phyloP scores from a whole-genome alignment of 1,140 invertebrate genomes.

The Dolichoris vasculosae region DNA sequence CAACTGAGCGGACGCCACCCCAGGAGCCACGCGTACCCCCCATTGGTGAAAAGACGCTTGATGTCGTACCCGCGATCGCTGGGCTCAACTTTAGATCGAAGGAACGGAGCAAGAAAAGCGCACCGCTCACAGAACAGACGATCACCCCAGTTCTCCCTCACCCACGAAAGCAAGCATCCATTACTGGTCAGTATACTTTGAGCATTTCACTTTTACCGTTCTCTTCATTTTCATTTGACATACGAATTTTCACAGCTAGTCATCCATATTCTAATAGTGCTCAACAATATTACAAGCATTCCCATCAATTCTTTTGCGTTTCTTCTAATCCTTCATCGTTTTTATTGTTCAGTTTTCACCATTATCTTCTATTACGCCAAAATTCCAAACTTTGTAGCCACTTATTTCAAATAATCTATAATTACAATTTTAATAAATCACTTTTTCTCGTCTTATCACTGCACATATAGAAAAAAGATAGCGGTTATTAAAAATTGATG shows the following conservation, averaged over 20 bases:
- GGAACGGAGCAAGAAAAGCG: slow-evolving; percentile 59
- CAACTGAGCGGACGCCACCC: slow-evolving; percentile 67
- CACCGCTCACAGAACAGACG: slow-evolving; percentile 55
- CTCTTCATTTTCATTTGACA: neutral
- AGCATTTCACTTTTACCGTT: neutral
- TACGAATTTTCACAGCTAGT: neutral
- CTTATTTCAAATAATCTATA: too few species aligned
- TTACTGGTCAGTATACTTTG: slow-evolving; percentile 65
- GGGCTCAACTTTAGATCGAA: slow-evolving; percentile 54
- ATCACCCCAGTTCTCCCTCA: slow-evolving; percentile 49
- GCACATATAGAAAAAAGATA: too few species aligned
- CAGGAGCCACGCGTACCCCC: slow-evolving; percentile 65
- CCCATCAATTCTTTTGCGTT: neutral
- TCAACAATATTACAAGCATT: neutral
- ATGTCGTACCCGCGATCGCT: slow-evolving; percentile 47
- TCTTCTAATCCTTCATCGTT: too few species aligned
- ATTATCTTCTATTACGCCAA: too few species aligned
- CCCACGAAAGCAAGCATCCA: slow-evolving; percentile 67
- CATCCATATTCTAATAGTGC: too few species aligned
- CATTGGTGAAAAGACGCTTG: slow-evolving; percentile 62
- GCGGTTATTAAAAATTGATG: too few species aligned
- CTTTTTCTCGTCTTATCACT: too few species aligned
- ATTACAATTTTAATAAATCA: too few species aligned
- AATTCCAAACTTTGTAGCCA: too few species aligned
- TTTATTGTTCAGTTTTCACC: too few species aligned